Evolutionary conservation across 1,140 invertebrate species (phyloP), one percentile per base, ranked within the genome.

Genomic region (Marisa cornuarietis): DNA sequence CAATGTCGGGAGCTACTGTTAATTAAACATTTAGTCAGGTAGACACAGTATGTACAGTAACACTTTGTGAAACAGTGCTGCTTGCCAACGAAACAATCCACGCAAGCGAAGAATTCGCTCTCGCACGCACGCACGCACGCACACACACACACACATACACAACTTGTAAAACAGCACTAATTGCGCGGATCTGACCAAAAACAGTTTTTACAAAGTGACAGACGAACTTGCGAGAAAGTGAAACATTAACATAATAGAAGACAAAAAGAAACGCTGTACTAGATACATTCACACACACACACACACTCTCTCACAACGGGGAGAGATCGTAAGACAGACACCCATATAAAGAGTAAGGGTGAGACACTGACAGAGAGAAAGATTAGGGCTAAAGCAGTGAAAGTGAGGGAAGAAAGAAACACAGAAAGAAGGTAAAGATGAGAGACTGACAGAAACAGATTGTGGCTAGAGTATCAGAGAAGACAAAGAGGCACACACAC

Each of bases 331-430:
- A 26, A 42, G 69, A 71, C 26, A 71, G 69, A 71, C 31, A 71
- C 31, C 16, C 31, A 71, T 31, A 71, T 31, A 71, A 51, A 71
- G 26, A 71, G 26, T 49, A 51, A 71, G 69, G 52, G 69, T 49
- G 69, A 71, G 69, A 71, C 26, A 71, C 18, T 49, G 69, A 71
- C 31, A 71, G 69, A 71, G 26, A 71, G 69, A 71, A 51, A 71
- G 69, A 51, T 31, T 49, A 51, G 52, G 26, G 42, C n/a, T 16
- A 31, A 24, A 31, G 42, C 6, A 31, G 3, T n/a, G 42, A 11
- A 20, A 24, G 68, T 2, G 68, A 31, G 14, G 68, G 24, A 14
- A 20, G 14, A 14, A 13, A 51, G 42, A 51, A n/a, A 51, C 8
- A 51, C 18, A 51, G 42, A n/a, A 51, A 0, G 71, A 49, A 51